Evolutionary conservation across 2,888 invertebrate species (phyloP), one percentile per base, ranked within the genome.

Genomic region (Polyommatus icarus): DNA sequence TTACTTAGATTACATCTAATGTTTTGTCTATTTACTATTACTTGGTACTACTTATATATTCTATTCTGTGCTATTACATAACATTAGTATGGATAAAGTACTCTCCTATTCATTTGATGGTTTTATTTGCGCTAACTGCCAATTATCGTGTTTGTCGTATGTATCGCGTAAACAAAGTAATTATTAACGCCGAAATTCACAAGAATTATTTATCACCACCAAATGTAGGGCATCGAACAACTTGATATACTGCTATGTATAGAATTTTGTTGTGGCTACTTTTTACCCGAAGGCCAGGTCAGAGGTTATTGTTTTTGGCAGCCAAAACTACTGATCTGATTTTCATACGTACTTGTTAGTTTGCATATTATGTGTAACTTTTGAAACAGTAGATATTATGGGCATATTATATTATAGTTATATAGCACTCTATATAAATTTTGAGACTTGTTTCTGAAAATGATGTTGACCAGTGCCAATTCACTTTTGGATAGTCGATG

Each of bases 181-280:
- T 61, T 24, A 61, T 61, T 61, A 61, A 61, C 61, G 61, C 61
- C 61, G 61, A 61, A 20, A 61, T 8, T 59, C 24, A 24, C 61
- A 61, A 61, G 24, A 61, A 61, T 61, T 24, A 61, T 61, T 61
- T 59, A 59, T 59, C 54, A 54, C 54, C 54, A 8, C 20, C 59
- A 59, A 59, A 59, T 59, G n/a, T 59, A n/a, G 57, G 5, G n/a
- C 20, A 59, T 6, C 15, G 59, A n/a, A 8, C 59, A 59, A 59
- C n/a, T 59, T n/a, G 59, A n/a, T 59, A 18, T 54, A 54, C 18
- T 18, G 54, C 5, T 54, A 5, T 18, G 5, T 54, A 54, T 54
- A 54, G 15, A 54, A 54, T 54, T 54, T 54, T 5, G 18, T 18
- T 54, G 1, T 54, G 54, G 54, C 54, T 54, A 54, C 15, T 54